Percentiles rank a stretch among this genome's conserved stretches.
Evolutionary conservation across 2,797 vertebrate species (phyloP).

Genomic region (Urosaurus nigricauda): DNA sequence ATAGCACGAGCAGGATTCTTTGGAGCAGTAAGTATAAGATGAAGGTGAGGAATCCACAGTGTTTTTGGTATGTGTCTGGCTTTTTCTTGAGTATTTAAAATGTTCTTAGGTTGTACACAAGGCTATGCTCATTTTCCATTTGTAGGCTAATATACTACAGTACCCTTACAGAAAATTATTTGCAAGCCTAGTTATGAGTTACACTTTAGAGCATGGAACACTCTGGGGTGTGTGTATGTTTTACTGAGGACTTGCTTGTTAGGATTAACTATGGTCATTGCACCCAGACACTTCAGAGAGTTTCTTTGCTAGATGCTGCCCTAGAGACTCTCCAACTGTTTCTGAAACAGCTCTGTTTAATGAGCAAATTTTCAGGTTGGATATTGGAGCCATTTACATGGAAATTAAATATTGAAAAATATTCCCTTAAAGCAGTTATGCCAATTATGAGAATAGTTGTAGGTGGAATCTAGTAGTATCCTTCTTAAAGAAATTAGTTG

Average conservation of each 20-base stretch:
- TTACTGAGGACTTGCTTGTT: background rate
- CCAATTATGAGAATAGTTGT: background rate
- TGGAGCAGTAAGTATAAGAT: constrained; percentile 86
- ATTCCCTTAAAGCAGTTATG: background rate
- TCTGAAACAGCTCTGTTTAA: background rate
- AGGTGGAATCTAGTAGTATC: background rate
- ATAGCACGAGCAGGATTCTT: constrained; percentile 90
- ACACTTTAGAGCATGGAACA: background rate
- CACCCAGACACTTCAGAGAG: background rate
- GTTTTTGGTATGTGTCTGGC: constrained; percentile 12
- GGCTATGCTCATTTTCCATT: background rate
- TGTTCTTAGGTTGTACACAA: background rate
- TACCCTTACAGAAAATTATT: background rate
- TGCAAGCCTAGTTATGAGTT: background rate
- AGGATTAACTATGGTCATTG: background rate
- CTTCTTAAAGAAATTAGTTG: background rate
- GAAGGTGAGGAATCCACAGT: constrained; percentile 40
- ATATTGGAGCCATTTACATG: background rate
- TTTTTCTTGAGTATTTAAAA: background rate
- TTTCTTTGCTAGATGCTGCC: background rate
- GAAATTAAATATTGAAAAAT: no score
- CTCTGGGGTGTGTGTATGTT: background rate
- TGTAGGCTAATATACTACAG: constrained; percentile 37
- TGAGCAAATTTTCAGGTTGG: background rate
- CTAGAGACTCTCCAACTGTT: background rate